Base-by-base conservation (phyloP, 1,140 invertebrate genomes). In the Megalonaias nervosa region DNA sequence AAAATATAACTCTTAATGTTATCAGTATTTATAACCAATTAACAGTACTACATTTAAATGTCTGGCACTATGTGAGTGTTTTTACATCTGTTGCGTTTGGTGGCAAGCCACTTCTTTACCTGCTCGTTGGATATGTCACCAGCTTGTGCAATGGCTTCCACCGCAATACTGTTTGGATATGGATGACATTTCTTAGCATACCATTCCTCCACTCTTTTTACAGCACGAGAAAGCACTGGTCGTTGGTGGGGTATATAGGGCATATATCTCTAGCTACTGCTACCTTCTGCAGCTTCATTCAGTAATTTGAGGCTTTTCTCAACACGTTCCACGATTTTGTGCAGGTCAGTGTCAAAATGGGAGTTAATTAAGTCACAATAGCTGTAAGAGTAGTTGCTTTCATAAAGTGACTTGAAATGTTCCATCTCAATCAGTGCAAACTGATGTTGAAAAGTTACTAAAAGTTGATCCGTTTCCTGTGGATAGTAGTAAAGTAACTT, bases 101-200 rank as follows among this genome's bases (percentile, higher is more conserved):
- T 81, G 48, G 75, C 71, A 66, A 81, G 78, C 80, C 80, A 26
- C 26, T 81, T 81, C 56, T 81, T 81, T 4, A 81, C 80, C 48
- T 81, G 80, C 66, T 81, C 80, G 12, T 56, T 15, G 21, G 57
- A 71, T 16, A 78, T 75, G 21, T 77, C 64, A 11, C 80, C 80
- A 59, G 75, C 75, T 15, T 57, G 57, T 19, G 80, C 71, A 2
- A 81, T 67, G 11, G 75, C 75, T 67, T 81, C 80, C 2, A 74
- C 67, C 13, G 67, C 80, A 26, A 65, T 72, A 21, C 48, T 59
- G 26, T 70, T 68, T 58, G 80, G 80, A 68, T 81, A 81, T n/a
- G 80, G 75, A 67, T 78, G 75, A 19, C 77, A 66, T 12, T 58
- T 77, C 21, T 68, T 55, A 4, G 58, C 48, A 67, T 78, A 81